Evolutionary conservation across 2,888 invertebrate species (phyloP).

Genomic region (Trissolcus brochymenae): DNA sequence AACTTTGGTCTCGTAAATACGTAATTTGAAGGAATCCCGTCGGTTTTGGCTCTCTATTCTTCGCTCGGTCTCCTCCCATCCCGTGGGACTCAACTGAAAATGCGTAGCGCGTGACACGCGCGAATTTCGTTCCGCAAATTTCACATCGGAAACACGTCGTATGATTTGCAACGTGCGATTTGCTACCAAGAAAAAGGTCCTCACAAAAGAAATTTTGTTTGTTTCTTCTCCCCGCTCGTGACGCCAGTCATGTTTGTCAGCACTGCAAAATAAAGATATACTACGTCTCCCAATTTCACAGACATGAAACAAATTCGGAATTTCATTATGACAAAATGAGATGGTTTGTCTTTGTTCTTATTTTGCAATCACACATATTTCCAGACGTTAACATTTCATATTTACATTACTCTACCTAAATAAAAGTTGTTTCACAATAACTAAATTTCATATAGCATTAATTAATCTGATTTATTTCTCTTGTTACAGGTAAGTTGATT

Average conservation of each 20-base stretch:
- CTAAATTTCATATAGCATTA: neutral
- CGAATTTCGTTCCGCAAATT: slow-evolving; percentile 53
- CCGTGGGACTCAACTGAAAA: slow-evolving; percentile 42
- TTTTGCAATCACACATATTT: too few relatives aligned
- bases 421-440: slow-evolving; percentile 1
- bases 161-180: slow-evolving; percentile 49
- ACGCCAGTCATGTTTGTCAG: slow-evolving; percentile 41
- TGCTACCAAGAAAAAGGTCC: slow-evolving; percentile 19
- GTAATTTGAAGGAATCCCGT: slow-evolving; percentile 67
- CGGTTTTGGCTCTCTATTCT: slow-evolving; percentile 37
- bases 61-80: slow-evolving; percentile 31
- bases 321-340: slow-evolving; percentile 2
- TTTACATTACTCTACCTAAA: too few relatives aligned
- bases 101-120: slow-evolving; percentile 53
- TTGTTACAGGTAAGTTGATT: slow-evolving; percentile 42
- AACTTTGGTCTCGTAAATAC: slow-evolving; percentile 70
- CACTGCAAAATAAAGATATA: slow-evolving; percentile 29
- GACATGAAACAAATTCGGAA: slow-evolving; percentile 1
- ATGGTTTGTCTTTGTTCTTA: neutral
- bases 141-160: slow-evolving; percentile 48
- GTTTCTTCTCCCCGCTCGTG: slow-evolving; percentile 32
- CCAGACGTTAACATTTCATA: too few relatives aligned
- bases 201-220: slow-evolving; percentile 53
- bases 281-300: neutral
- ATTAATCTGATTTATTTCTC: slow-evolving; percentile 29